phyloP scores from a whole-genome alignment of 2,797 vertebrate genomes.

The Anisognathus igniventris region DNA sequence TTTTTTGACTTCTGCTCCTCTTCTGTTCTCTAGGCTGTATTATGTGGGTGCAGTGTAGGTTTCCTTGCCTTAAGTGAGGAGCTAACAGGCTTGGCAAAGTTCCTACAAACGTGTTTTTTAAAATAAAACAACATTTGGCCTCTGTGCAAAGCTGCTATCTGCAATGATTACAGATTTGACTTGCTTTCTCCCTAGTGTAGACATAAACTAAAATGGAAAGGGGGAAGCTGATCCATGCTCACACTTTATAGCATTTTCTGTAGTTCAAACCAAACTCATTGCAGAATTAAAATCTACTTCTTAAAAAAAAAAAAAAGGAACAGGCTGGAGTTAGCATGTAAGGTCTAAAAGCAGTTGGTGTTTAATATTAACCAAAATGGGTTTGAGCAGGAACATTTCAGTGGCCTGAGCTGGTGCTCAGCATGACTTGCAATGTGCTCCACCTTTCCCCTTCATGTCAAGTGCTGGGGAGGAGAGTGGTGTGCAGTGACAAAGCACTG shows the following conservation, averaged over 20 bases:
- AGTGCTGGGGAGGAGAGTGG: neutral
- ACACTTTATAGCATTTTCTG: neutral
- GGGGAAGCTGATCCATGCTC: neutral
- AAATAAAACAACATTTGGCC: neutral
- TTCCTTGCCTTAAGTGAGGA: neutral
- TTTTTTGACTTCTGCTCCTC: neutral
- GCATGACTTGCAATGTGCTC: neutral
- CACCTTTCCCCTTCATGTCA: rapidly evolving
- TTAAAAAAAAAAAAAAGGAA: neutral
- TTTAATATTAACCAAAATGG: neutral
- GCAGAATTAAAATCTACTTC: neutral
- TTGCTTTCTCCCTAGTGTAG: neutral
- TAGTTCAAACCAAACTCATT: neutral
- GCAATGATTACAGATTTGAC: neutral
- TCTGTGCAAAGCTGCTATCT: neutral
- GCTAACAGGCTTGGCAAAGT: neutral
- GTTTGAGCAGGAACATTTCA: neutral
- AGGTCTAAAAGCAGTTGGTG: neutral
- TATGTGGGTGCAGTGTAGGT: neutral
- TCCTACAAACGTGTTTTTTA: neutral
- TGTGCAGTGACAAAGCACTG: neutral
- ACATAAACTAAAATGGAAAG: neutral
- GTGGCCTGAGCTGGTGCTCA: neutral
- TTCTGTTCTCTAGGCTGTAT: neutral
- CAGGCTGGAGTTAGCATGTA: neutral